Conservation (phyloP, 2,888 invertebrate species). For the Nomada ruficornis region DNA sequence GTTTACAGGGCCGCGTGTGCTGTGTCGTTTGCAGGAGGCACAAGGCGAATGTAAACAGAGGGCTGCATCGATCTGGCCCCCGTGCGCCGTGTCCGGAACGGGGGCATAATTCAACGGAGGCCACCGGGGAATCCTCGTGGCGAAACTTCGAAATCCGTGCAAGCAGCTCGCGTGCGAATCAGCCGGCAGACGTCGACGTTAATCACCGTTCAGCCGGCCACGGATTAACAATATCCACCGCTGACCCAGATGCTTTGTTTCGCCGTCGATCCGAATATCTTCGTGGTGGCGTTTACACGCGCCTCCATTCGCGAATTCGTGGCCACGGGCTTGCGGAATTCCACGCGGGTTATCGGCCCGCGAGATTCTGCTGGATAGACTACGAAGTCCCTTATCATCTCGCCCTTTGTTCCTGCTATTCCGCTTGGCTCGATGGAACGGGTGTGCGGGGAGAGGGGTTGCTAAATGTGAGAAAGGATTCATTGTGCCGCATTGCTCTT, state of each 20-base stretch:
- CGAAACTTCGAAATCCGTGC: constrained; percentile 51
- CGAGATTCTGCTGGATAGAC: constrained; percentile 14
- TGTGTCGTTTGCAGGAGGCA: constrained; percentile 6
- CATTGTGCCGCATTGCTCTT: too few species aligned
- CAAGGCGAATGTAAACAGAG: constrained; percentile 38
- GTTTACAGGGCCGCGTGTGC: neutral
- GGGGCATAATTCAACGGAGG: constrained; percentile 41
- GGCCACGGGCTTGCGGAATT: constrained; percentile 35
- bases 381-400: constrained; percentile 10
- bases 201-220: constrained; percentile 57
- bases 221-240: constrained; percentile 61
- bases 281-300: constrained; percentile 18
- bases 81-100: constrained; percentile 13
- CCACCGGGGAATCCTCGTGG: constrained; percentile 34
- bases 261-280: constrained; percentile 33
- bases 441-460: too few species aligned
- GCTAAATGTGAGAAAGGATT: too few species aligned
- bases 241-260: constrained; percentile 64
- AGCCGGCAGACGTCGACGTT: constrained; percentile 43
- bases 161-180: constrained; percentile 45
- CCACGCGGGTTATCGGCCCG: constrained; percentile 20
- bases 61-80: constrained; percentile 35
- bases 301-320: constrained; percentile 13
- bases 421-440: too few species aligned
- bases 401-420: neutral